phyloP scores from a whole-genome alignment of 2,113 vertebrate genomes.

The Paratilapia polleni region DNA sequence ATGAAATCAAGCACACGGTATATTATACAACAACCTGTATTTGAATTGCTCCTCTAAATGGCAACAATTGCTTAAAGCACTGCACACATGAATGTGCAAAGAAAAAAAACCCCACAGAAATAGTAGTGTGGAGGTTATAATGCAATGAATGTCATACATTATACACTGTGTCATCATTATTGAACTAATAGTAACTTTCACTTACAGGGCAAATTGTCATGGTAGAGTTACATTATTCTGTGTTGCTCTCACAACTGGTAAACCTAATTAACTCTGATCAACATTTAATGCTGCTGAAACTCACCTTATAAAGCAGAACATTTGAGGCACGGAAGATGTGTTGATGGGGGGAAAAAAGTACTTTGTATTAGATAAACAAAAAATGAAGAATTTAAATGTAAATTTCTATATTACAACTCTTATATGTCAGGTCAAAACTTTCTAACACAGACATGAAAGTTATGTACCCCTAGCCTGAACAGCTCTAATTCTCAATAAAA shows the following conservation, averaged over 20 bases:
- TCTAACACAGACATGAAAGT: not conserved
- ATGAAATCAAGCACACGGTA: not conserved
- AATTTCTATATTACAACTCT: not conserved
- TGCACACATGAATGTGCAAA: not conserved
- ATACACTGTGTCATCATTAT: rapidly evolving
- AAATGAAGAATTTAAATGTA: not conserved
- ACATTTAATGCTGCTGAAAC: not conserved
- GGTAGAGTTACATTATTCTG: not conserved
- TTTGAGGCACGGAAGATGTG: not conserved
- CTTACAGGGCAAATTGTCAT: not conserved
- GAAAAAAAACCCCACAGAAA: not conserved
- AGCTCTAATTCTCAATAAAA: not conserved
- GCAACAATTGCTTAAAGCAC: not conserved
- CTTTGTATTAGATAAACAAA: not conserved
- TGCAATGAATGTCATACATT: too few relatives aligned
- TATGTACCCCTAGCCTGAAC: not conserved
- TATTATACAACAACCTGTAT: not conserved
- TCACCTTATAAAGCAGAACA: not conserved
- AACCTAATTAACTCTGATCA: not conserved
- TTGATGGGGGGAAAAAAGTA: not conserved
- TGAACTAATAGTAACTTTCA: not conserved
- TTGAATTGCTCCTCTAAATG: not conserved
- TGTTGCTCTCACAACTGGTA: not conserved
- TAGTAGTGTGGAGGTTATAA: not conserved
- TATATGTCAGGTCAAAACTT: not conserved